Base-by-base conservation (phyloP, 2,797 vertebrate species). In the Sebastes hubbsi region DNA sequence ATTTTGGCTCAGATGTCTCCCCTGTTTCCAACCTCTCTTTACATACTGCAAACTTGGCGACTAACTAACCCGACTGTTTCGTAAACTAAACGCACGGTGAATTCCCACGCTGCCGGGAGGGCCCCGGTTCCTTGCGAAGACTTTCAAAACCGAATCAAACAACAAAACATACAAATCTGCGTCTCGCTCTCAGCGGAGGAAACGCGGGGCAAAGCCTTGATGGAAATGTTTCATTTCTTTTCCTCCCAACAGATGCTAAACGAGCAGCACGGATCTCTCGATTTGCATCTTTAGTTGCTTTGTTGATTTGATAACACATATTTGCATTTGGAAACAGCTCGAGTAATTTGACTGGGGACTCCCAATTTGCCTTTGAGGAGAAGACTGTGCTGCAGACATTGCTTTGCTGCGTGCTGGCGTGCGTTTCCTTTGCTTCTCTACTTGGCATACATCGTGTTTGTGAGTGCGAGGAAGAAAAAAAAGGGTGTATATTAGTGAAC, bases 301-400 rank as follows among this genome's bases (percentile, higher is more conserved):
- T 92, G 94, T 94, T 94, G 93, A 91, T 94, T 92, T 91, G 93
- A 88, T 88, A 92, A 89, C 88, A 93, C 92, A 88, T 91, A 92
- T 91, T 93, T 95, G 89, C 95, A 96, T 95, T 94, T 93, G 81
- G 89, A 93, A 95, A 94, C 94, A 95, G 18, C 27, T 92, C 89
- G 82, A 90, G 91, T 95, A 95, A 95, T 96, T 96, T 94, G 94
- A 96, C 96, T 96, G 92, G 95, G 95, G 94, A 95, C 91, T 91
- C 88, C 84, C 88, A 79, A 90, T 92, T 90, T 94, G 94, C 95
- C 96, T 96, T 94, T 92, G 87, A 95, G 95, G 91, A 92, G 74
- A 82, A 78, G 80, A 72, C 83, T 84, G 78, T 76, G 81, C 75
- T 87, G 88, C 78, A 78, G 91, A 85, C 84, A 62, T 74, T 88